Percentiles rank a stretch among this genome's conserved stretches.
phyloP scores from a whole-genome alignment of 2,888 invertebrate genomes.

The Prosapia bicincta region DNA sequence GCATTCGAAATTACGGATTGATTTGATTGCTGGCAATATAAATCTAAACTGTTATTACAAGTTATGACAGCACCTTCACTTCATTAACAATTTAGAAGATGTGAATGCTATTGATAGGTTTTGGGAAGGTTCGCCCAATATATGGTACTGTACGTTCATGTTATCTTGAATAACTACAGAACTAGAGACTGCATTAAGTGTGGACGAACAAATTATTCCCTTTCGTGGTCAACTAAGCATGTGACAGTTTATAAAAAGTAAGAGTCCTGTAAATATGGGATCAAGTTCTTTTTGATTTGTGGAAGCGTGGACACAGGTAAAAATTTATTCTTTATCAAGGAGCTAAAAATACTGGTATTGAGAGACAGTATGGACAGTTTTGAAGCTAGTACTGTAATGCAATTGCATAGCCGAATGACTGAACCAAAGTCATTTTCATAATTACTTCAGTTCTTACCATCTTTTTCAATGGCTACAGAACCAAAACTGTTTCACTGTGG shows the following conservation, averaged over 20 bases:
- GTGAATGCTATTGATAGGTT: constrained; percentile 1
- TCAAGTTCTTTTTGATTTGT: not conserved
- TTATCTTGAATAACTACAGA: not conserved
- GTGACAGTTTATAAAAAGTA: constrained; percentile 8
- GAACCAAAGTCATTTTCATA: constrained; percentile 12
- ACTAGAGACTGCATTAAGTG: constrained; percentile 3
- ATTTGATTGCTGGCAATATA: not conserved
- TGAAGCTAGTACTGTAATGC: constrained; percentile 11
- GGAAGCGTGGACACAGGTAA: not conserved
- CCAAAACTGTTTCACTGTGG: not conserved
- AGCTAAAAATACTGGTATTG: not conserved
- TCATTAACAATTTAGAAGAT: constrained; percentile 11
- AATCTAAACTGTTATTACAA: not conserved
- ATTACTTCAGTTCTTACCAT: constrained; percentile 10
- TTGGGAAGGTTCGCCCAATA: constrained; percentile 9
- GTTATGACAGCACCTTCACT: not conserved
- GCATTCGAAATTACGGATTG: constrained; percentile 6
- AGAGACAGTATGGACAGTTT: not conserved
- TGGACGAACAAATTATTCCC: constrained; percentile 14
- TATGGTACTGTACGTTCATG: not conserved
- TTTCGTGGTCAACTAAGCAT: constrained; percentile 7
- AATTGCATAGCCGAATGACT: not conserved
- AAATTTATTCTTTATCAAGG: constrained; percentile 14
- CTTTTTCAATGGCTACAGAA: constrained; percentile 5
- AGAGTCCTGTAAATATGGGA: constrained; percentile 9